Evolutionary conservation across 2,888 invertebrate species (phyloP), one percentile per base, ranked within the genome.

Genomic region (Eretmocerus hayati): DNA sequence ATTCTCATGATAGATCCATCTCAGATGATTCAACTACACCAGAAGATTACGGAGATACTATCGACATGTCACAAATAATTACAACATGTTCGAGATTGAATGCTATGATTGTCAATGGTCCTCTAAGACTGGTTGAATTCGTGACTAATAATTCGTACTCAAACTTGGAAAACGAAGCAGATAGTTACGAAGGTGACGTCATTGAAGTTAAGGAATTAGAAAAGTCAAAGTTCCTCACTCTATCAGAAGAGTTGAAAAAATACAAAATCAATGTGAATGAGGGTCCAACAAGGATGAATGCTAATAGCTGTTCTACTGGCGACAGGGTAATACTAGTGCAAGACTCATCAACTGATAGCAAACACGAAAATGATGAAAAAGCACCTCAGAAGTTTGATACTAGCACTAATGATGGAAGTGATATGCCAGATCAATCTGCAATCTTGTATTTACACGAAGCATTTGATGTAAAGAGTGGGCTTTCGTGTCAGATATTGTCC

Each of bases 381-480:
- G 11, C 26, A 26, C 23, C 19, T 23, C 2, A 16, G 31, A 52
- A 49, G 2, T 56, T 59, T 2, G 59, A 56, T 46, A 48, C 48
- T 3, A 61, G 63, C 36, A 20, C 52, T 3, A 58, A 58, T 1
- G 61, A 53, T 18, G 54, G 56, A 15, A 62, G 56, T 13, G 62
- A 64, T 18, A 46, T 44, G 0, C 60, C 63, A 23, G 57, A 58
- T 1, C 58, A 57, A 50, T 59, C 62, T 3, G 63, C 60, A 9
- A 50, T 45, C 2, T 19, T 53, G 4, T 42, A 66, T n/a, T 46
- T 62, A 6, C 57, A 57, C 20, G 59, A 66, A 40, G 62, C 62
- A 3, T 30, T 62, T 21, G 50, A 55, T 39, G 60, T 61, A 35
- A 60, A 61, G 18, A 58, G 57, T 11, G 58, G 56, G 4, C 42